These are phyloP conservation scores for Orestias chungarensis DNA, from an alignment of 2,797 vertebrate species.

Conservation along the genomic window DNA sequence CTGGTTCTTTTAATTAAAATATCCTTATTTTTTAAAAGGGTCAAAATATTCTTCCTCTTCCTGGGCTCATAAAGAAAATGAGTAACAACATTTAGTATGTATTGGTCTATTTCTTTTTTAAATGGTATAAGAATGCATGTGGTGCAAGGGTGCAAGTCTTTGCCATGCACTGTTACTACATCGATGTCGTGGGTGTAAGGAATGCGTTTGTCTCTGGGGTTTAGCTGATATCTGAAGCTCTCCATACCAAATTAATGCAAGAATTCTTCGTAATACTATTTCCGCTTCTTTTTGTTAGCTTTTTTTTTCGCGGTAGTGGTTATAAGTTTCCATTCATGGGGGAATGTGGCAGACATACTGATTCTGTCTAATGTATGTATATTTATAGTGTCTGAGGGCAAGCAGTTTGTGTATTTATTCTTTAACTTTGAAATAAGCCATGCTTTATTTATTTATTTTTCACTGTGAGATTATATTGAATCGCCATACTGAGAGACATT, in stretches of 20 bases:
- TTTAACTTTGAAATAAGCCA: background rate
- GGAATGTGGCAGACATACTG: background rate
- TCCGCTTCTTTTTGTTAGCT: too few relatives aligned
- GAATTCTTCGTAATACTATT: background rate
- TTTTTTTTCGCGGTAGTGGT: too few relatives aligned
- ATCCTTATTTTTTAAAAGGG: background rate
- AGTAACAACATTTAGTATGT: too few relatives aligned
- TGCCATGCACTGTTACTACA: background rate
- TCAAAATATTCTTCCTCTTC: background rate
- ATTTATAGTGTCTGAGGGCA: background rate
- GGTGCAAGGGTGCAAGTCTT: background rate
- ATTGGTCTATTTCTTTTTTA: too few relatives aligned
- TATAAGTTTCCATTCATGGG: background rate
- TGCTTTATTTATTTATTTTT: background rate
- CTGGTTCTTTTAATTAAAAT: background rate
- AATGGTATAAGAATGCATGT: too few relatives aligned
- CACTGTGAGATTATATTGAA: background rate
- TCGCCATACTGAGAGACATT: background rate
- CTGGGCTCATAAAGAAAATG: too few relatives aligned
- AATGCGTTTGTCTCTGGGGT: background rate
- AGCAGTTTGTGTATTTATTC: background rate
- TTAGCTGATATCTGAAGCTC: background rate
- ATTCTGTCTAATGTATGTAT: too few relatives aligned
- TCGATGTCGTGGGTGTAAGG: background rate
- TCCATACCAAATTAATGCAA: background rate